These are phyloP conservation scores for Tapera naevia DNA, from an alignment of 2,797 vertebrate species.

Conservation along the genomic window DNA sequence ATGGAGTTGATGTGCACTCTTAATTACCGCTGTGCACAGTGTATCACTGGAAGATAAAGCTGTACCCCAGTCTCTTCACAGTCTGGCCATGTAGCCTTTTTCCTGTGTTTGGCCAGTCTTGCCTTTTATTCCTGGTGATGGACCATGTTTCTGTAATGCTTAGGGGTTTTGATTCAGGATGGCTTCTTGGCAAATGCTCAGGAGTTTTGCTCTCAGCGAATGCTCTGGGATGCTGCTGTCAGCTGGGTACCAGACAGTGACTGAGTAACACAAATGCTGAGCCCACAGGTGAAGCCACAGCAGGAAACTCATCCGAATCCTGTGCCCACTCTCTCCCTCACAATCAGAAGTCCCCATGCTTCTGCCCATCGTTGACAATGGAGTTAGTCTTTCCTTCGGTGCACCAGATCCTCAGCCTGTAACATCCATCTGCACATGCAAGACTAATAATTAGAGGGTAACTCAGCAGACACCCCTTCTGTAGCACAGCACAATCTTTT, in stretches of 20 bases:
- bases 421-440: not conserved
- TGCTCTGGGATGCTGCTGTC: not conserved
- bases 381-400: not conserved
- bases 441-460: not conserved
- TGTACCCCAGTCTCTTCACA: fast-evolving
- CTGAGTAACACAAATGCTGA: not conserved
- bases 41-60: not conserved
- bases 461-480: not conserved
- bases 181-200: too few species aligned
- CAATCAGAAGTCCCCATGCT: not conserved
- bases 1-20: too few species aligned
- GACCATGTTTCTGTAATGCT: fast-evolving
- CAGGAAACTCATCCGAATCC: not conserved
- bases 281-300: not conserved
- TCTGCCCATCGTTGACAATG: fast-evolving
- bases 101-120: not conserved
- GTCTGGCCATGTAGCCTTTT: fast-evolving
- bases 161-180: too few species aligned
- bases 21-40: too few species aligned
- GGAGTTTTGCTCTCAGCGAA: not conserved
- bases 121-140: not conserved
- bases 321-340: not conserved
- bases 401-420: not conserved
- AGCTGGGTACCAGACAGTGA: not conserved
- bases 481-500: not conserved